phyloP scores from a whole-genome alignment of 1,140 invertebrate species.

The Drosophila sproati region DNA sequence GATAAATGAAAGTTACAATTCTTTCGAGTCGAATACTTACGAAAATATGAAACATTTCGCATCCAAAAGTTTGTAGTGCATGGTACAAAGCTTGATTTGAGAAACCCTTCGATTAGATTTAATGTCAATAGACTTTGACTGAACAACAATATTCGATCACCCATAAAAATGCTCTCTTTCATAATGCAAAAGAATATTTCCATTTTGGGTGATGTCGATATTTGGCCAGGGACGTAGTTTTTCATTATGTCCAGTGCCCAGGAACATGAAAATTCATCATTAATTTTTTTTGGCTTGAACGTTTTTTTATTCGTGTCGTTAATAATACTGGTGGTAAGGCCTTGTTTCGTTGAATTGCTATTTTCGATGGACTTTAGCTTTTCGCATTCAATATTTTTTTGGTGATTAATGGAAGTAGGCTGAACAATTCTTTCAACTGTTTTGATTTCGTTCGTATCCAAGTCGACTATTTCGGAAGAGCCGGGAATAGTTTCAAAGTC shows the following conservation, averaged over 20 bases:
- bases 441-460: conserved; percentile 87
- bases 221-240: conserved; percentile 93
- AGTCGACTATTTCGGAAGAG: conserved; percentile 86
- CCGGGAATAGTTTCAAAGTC: conserved; percentile 69
- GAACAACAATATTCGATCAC: conserved; percentile 97
- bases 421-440: conserved; percentile 85
- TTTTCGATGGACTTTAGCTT: conserved; percentile 29
- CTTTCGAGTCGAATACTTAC: conserved; percentile 87
- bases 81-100: conserved; percentile 92
- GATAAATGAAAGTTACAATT: not conserved
- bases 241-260: conserved; percentile 95
- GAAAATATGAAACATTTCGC: conserved; percentile 95
- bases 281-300: conserved; percentile 77
- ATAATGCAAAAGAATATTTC: conserved; percentile 96
- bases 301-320: conserved; percentile 60
- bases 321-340: conserved; percentile 35
- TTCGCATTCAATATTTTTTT: conserved; percentile 28
- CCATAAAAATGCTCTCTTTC: conserved; percentile 93
- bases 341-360: conserved; percentile 42
- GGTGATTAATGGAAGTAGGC: conserved; percentile 51
- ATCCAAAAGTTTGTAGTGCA: conserved; percentile 91
- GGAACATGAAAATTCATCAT: conserved; percentile 93
- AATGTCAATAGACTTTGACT: conserved; percentile 98
- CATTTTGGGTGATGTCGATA: conserved; percentile 98
- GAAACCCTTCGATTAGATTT: conserved; percentile 98